phyloP scores from a whole-genome alignment of 2,888 invertebrate genomes.

The Nomada goodeniana region DNA sequence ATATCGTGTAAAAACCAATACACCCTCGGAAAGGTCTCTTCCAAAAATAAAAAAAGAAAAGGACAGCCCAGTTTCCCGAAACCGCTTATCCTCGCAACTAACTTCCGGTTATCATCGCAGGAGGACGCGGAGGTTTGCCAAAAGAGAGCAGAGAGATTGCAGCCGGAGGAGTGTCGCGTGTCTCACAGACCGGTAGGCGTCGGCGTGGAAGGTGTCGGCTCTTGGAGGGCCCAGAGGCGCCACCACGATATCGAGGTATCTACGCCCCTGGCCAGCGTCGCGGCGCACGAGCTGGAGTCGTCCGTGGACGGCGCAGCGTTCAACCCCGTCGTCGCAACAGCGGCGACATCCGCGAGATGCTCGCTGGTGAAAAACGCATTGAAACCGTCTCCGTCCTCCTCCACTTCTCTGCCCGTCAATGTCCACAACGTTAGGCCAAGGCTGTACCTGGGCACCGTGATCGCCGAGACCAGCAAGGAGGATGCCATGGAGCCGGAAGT shows the following conservation, averaged over 20 bases:
- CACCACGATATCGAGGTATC: conserved; percentile 54
- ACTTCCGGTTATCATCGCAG: conserved; percentile 33
- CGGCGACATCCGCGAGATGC: conserved; percentile 61
- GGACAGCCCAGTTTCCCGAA: no score
- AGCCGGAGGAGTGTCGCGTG: conserved; percentile 57
- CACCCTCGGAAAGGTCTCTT: no score
- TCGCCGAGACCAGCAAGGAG: conserved; percentile 72
- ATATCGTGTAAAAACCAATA: no score
- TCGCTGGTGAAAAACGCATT: conserved; percentile 48
- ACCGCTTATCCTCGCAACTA: neutral
- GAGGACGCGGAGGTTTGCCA: conserved; percentile 44
- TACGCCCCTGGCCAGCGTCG: conserved; percentile 71
- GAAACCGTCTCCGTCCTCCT: conserved; percentile 33
- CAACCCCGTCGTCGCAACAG: conserved; percentile 60
- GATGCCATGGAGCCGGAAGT: conserved; percentile 81
- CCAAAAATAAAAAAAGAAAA: no score
- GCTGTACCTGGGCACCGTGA: conserved; percentile 46
- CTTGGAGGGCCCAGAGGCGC: conserved; percentile 54
- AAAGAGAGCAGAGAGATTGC: conserved; percentile 48
- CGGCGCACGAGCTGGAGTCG: conserved; percentile 71
- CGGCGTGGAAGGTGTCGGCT: conserved; percentile 72
- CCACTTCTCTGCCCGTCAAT: conserved; percentile 30
- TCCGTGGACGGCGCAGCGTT: conserved; percentile 64
- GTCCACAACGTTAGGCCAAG: conserved; percentile 39
- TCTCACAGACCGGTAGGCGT: conserved; percentile 58